Evolutionary conservation across 1,140 invertebrate species (phyloP), one percentile per base, ranked within the genome.

Genomic region (Anadara kagoshimensis): DNA sequence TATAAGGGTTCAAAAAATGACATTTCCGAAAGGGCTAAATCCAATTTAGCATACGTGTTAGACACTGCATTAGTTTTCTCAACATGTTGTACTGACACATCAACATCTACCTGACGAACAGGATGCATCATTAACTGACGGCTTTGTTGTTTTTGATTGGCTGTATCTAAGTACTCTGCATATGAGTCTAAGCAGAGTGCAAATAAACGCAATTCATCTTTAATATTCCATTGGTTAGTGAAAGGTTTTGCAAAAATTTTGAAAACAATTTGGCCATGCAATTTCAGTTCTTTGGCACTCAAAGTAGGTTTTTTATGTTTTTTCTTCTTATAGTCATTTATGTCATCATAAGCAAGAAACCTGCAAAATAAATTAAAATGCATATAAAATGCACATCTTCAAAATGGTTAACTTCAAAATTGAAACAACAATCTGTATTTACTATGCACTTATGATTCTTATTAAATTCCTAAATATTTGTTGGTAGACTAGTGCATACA

Each of bases 91-190:
- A 62, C 68, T 36, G 58, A 49, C 18, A 56, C 24, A 53, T 69
- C 20, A 36, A 45, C 41, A 20, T 41, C 58, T 1, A 69, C 11
- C 29, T 20, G 54, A 20, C 47, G 51, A 16, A 71, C 45, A 18
- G 61, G 62, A n/a, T 29, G n/a, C 22, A 41, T 20, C 29, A 67
- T 14, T 0, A 62, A 54, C n/a, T 75, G 73, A 22, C 66, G 44
- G 43, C 16, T 51, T 20, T 75, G 67, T 47, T 71, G 68, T 36
- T 61, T 36, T 1, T 59, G 61, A 73, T 69, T 78, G 2, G 20
- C 16, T 36, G 53, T 58, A 22, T 78, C 62, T 36, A 78, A 51
- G 41, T 66, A 70, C n/a, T n/a, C n/a, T n/a, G n/a, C n/a, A n/a
- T n/a, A n/a, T n/a, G n/a, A n/a, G n/a, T n/a, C n/a, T n/a, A 64